Evolutionary conservation across 2,797 vertebrate genomes (phyloP), one percentile per base, ranked within the genome.

Genomic region (Microchirus variegatus): DNA sequence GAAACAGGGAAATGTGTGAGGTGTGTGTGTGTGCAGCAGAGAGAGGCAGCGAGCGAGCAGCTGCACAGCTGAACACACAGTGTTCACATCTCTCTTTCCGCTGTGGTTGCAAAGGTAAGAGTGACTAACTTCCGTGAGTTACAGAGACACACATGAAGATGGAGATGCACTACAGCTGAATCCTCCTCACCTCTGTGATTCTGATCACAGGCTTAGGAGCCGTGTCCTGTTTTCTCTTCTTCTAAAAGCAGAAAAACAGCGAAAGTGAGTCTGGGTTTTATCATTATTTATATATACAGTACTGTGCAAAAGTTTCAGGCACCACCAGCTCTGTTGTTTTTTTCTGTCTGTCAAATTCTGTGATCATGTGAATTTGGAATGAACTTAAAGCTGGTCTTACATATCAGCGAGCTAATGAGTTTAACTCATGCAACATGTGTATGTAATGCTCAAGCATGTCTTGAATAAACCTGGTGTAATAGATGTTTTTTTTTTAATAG

Each of bases 191-290:
- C 82, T 93, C 93, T 42, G 59, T 59, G 70, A 90, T 89, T 81
- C 89, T 75, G 69, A 80, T 80, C 62, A 76, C 85, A 72, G 78
- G 62, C 41, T 83, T 86, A 63, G 78, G 66, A 37, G 67, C 51
- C 1, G 84, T 77, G 31, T 93, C 91, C 83, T 94, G 93, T 86
- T 94, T 94, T 85, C 93, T 91, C 78, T 94, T 94, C 66, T 94
- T 94, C 93, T 94, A 82, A 77, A 86, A 78, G 53, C 15, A 86
- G 46, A 83, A 67, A 71, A 60, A 3, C 10, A 74, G 18, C 26
- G 44, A 26, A 78, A 31, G 31, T 31, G 53, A 31, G 9, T 45
- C 13, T 5, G 11, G 38, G 58, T 41, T 9, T 42, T 42, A 22
- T 2, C 3, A 22, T 22, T 22, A 22, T 22, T 22, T 22, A 22